phyloP scores from a whole-genome alignment of 2,888 invertebrate genomes.

The Pediacus dermestoides region DNA sequence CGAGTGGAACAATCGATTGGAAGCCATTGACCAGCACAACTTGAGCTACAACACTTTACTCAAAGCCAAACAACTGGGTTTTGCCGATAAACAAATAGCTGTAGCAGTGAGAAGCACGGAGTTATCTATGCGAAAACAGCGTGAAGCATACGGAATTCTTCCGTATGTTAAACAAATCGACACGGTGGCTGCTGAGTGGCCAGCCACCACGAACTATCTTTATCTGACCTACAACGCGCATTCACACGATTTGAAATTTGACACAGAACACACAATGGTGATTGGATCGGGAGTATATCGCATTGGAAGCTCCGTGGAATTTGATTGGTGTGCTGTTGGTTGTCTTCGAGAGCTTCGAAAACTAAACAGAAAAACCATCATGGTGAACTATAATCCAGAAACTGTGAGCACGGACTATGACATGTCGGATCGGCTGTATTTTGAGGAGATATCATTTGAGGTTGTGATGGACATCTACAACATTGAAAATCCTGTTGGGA shows the following conservation, averaged over 20 bases:
- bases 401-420: slow-evolving; percentile 99
- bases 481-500: slow-evolving; percentile 87
- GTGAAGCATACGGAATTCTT: slow-evolving; percentile 71
- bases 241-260: slow-evolving; percentile 78
- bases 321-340: slow-evolving; percentile 99
- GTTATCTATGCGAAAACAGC: slow-evolving; percentile 71
- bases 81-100: slow-evolving; percentile 96
- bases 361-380: slow-evolving; percentile 86
- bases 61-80: slow-evolving; percentile 89
- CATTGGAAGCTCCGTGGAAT: slow-evolving; percentile 98
- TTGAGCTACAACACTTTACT: slow-evolving; percentile 64
- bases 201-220: slow-evolving; percentile 97
- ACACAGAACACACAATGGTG: slow-evolving; percentile 79
- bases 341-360: slow-evolving; percentile 88
- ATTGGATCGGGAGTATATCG: slow-evolving; percentile 95
- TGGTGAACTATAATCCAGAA: slow-evolving; percentile 99
- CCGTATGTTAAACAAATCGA: slow-evolving; percentile 97
- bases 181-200: slow-evolving; percentile 99
- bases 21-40: slow-evolving; percentile 59
- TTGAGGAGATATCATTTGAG: slow-evolving; percentile 99
- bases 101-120: slow-evolving; percentile 82
- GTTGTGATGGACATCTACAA: slow-evolving; percentile 98
- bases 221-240: slow-evolving; percentile 93
- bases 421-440: slow-evolving; percentile 97
- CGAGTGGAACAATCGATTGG: slow-evolving; percentile 64